Conservation (phyloP, 2,113 vertebrate species). For the Oncorhynchus masou region DNA sequence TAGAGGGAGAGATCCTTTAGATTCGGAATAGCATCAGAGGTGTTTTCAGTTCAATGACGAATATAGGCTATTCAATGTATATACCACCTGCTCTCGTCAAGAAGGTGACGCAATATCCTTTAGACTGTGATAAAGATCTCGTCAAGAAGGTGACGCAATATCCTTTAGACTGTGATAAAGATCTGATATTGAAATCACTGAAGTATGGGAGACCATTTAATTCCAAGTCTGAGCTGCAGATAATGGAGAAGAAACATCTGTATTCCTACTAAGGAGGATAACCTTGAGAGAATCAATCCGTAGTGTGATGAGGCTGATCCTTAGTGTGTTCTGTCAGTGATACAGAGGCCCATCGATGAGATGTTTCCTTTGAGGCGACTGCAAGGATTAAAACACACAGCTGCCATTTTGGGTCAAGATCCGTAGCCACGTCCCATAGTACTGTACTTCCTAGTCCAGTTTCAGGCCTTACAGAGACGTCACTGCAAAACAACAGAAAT, state of each 20-base stretch:
- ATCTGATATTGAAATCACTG: slow-evolving; percentile 42
- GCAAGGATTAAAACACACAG: slow-evolving; percentile 58
- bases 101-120: slow-evolving; percentile 38
- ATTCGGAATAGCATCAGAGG: slow-evolving; percentile 53
- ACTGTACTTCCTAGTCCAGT: slow-evolving; percentile 12
- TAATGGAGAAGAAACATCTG: slow-evolving; percentile 43
- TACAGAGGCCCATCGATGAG: slow-evolving; percentile 44
- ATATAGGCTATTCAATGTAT: slow-evolving; percentile 39
- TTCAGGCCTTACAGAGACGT: slow-evolving; percentile 14
- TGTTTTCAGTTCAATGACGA: slow-evolving; percentile 33
- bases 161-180: slow-evolving; percentile 28
- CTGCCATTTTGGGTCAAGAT: slow-evolving; percentile 48
- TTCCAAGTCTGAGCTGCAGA: slow-evolving; percentile 31
- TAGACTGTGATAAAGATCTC: slow-evolving; percentile 34
- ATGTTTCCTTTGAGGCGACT: slow-evolving; percentile 61
- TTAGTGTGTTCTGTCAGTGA: slow-evolving; percentile 46
- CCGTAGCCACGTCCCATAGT: slow-evolving; percentile 53
- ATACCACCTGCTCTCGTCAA: slow-evolving; percentile 53
- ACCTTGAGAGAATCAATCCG: no score
- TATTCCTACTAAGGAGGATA: slow-evolving; percentile 37
- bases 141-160: slow-evolving; percentile 37
- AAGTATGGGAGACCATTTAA: slow-evolving; percentile 30
- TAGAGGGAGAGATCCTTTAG: slow-evolving; percentile 37
- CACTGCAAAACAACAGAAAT: slow-evolving; percentile 36
- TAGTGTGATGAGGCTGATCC: slow-evolving; percentile 2